Evolutionary conservation across 2,888 invertebrate genomes (phyloP).

Genomic region (Thysanoteuthis rhombus): DNA sequence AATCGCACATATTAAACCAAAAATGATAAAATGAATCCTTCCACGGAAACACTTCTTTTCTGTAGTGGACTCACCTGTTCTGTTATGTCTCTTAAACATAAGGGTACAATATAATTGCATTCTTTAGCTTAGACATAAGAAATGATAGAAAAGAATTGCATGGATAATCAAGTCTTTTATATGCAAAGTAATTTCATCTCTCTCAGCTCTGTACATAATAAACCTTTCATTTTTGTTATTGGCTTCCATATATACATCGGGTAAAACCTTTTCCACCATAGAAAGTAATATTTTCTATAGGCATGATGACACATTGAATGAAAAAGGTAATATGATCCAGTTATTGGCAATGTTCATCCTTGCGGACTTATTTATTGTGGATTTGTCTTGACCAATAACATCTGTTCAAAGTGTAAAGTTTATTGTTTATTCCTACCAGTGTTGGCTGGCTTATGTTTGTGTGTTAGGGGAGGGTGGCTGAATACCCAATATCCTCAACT

Average conservation of each 20-base stretch:
- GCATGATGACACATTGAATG: neutral
- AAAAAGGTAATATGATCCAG: neutral
- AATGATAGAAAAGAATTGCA: neutral
- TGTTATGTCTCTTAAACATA: too few species aligned
- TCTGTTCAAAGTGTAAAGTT: neutral
- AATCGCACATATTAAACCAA: too few species aligned
- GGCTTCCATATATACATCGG: neutral
- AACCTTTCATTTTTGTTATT: neutral
- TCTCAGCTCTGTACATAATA: neutral
- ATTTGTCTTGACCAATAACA: neutral
- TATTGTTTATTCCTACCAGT: neutral
- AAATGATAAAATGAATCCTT: too few species aligned
- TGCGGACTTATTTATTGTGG: neutral
- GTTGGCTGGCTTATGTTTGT: neutral
- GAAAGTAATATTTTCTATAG: neutral
- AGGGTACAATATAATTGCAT: too few species aligned
- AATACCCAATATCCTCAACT: neutral
- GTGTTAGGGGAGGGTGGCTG: neutral
- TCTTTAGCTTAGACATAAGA: too few species aligned
- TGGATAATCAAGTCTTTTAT: neutral
- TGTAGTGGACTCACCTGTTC: too few species aligned
- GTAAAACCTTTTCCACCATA: neutral
- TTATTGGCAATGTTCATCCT: slow-evolving; percentile 12
- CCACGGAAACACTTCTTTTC: too few species aligned
- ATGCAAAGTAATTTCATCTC: neutral